Evolutionary conservation across 2,888 invertebrate species (phyloP), one percentile per base, ranked within the genome.

Genomic region (Oscheius onirici): DNA sequence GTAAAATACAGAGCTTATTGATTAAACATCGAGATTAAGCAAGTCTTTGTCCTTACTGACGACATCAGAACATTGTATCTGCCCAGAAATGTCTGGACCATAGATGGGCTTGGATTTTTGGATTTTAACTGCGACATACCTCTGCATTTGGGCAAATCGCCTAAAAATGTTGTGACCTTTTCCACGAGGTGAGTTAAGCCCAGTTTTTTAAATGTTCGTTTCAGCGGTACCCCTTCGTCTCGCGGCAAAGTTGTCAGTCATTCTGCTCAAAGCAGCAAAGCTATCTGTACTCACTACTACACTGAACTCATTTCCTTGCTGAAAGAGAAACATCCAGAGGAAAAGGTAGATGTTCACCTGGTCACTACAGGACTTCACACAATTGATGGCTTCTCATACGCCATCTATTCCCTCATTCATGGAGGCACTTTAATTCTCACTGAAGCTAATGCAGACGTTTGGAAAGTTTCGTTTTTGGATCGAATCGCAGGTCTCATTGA

Each of bases 81-180:
- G 13, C 72, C 79, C 28, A 63, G 69, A 11, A 72, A 75, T 57
- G 68, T 79, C 17, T 77, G 76, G 76, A 51, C 75, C 13, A 69
- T 69, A 40, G 79, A 79, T 58, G 79, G 69, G n/a, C 74, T 72
- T 26, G 79, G 79, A 8, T 79, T 71, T 26, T 40, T 79, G 13
- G 69, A 71, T 28, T 79, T 79, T 26, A 55, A 74, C 6, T 44
- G 69, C n/a, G 44, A 71, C 13, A 63, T 52, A 3, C 24, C 65
- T 8, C 1, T 22, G 8, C 49, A 28, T 10, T 49, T 69, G 66
- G 67, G 57, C 17, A 34, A 43, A 41, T 46, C 55, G 24, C 34
- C 26, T 46, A 41, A 22, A n/a, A 46, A 52, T 34, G 58, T 65
- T 8, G 46, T 58, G 5, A 57, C 71, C 13, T 72, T 75, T 44